These are phyloP conservation scores for Dione vanillae DNA, from an alignment of 2,888 invertebrate species.

Conservation along the genomic window DNA sequence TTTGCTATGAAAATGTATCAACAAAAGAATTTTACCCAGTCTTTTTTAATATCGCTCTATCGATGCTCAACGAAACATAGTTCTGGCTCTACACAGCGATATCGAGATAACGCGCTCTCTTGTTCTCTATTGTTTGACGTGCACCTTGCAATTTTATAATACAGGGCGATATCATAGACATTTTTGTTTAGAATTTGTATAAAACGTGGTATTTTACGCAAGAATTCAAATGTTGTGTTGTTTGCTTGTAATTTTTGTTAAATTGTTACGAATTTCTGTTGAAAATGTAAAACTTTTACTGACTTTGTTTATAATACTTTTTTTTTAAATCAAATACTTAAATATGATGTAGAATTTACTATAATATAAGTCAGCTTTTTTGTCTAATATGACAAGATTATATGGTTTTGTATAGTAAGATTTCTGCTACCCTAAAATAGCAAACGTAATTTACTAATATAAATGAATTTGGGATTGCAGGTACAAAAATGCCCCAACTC, in stretches of 20 bases:
- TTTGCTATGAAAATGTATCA: neutral
- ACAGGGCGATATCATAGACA: neutral
- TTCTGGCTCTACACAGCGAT: slow-evolving; percentile 30
- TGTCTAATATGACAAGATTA: no score
- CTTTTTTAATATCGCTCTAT: slow-evolving; percentile 18
- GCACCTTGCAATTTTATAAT: slow-evolving; percentile 16
- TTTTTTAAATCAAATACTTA: no score
- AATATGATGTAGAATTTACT: no score
- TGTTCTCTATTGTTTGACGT: slow-evolving; percentile 32
- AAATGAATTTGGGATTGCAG: slow-evolving; percentile 54
- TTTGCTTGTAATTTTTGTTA: no score
- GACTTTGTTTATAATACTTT: no score
- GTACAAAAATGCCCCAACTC: slow-evolving; percentile 88
- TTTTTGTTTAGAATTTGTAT: neutral
- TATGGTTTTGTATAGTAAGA: no score
- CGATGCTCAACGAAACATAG: slow-evolving; percentile 12
- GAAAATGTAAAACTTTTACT: no score
- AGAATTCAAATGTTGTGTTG: neutral
- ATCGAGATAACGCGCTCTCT: slow-evolving; percentile 38
- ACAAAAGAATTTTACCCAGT: slow-evolving; percentile 13
- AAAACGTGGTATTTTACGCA: neutral
- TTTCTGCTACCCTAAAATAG: no score
- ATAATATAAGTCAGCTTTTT: no score
- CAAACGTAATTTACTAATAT: neutral
- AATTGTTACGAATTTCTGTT: no score